These are phyloP conservation scores for Irena cyanogastra DNA, from an alignment of 2,113 vertebrate genomes.

Conservation along the genomic window DNA sequence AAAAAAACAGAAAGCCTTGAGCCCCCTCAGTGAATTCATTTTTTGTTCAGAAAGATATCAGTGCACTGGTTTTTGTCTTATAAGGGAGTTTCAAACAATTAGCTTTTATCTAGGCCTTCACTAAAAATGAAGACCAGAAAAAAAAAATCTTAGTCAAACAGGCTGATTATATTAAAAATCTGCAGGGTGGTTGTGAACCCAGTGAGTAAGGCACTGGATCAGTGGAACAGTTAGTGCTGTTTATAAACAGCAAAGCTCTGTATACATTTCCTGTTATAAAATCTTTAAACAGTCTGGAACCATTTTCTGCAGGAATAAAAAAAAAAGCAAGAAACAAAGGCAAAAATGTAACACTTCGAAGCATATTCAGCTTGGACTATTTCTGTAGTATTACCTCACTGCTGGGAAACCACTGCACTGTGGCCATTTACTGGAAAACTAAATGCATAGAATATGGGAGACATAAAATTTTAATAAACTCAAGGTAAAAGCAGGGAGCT, in stretches of 20 bases:
- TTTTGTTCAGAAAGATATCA: background rate
- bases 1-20: background rate
- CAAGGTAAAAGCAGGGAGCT: background rate
- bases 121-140: background rate
- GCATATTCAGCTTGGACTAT: background rate
- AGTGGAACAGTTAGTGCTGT: background rate
- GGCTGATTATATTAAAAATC: background rate
- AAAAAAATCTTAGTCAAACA: background rate
- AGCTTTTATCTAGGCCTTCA: background rate
- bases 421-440: slow-evolving; percentile 58
- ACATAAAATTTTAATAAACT: slow-evolving; percentile 58
- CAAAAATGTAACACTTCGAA: slow-evolving; percentile 24
- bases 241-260: background rate
- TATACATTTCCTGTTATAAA: background rate
- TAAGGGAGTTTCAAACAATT: background rate
- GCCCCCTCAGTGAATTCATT: background rate
- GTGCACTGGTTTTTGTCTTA: background rate
- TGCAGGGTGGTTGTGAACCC: background rate
- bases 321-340: slow-evolving; percentile 9
- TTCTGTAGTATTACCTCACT: slow-evolving; percentile 53
- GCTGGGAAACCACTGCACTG: slow-evolving; percentile 55
- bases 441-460: slow-evolving; percentile 46
- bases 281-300: background rate
- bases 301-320: background rate
- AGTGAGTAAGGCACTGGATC: background rate